Percentiles rank a stretch among this genome's conserved stretches.
These are phyloP conservation scores for Drosophila tsacasi DNA, from an alignment of 1,140 invertebrate species.

Conservation along the genomic window DNA sequence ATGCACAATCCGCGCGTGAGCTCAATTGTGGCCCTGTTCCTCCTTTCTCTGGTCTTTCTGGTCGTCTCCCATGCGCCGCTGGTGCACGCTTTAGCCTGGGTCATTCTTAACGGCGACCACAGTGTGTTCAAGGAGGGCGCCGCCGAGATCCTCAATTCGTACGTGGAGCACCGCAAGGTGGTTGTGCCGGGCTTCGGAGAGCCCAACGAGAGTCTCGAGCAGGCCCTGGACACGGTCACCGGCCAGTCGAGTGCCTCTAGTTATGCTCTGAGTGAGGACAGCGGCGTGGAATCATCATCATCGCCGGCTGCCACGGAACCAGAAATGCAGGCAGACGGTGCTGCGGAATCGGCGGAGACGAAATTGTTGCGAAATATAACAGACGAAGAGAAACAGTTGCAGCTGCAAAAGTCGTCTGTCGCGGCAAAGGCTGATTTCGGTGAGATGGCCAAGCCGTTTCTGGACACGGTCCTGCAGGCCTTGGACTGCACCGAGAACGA, in stretches of 20 bases:
- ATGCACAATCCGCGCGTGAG: conserved; percentile 91
- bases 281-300: conserved; percentile 49
- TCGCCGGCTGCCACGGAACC: conserved; percentile 27
- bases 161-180: conserved; percentile 86
- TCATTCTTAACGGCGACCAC: conserved; percentile 93
- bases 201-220: conserved; percentile 88
- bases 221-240: conserved; percentile 86
- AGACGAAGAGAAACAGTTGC: conserved; percentile 95
- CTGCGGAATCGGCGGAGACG: conserved; percentile 13
- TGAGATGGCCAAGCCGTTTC: conserved; percentile 89
- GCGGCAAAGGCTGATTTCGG: conserved; percentile 30
- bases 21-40: conserved; percentile 95
- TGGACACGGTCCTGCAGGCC: conserved; percentile 94
- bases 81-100: conserved; percentile 94
- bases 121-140: conserved; percentile 90
- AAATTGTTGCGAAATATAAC: conserved; percentile 90
- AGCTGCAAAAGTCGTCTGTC: conserved; percentile 78
- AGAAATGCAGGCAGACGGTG: conserved; percentile 42
- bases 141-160: conserved; percentile 91
- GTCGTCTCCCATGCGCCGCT: conserved; percentile 96
- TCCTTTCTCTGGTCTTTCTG: conserved; percentile 98
- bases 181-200: conserved; percentile 85
- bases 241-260: conserved; percentile 52
- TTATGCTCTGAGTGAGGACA: conserved; percentile 64
- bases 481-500: conserved; percentile 96